Conservation (phyloP, 2,113 vertebrate species). For the Taxidea taxus region DNA sequence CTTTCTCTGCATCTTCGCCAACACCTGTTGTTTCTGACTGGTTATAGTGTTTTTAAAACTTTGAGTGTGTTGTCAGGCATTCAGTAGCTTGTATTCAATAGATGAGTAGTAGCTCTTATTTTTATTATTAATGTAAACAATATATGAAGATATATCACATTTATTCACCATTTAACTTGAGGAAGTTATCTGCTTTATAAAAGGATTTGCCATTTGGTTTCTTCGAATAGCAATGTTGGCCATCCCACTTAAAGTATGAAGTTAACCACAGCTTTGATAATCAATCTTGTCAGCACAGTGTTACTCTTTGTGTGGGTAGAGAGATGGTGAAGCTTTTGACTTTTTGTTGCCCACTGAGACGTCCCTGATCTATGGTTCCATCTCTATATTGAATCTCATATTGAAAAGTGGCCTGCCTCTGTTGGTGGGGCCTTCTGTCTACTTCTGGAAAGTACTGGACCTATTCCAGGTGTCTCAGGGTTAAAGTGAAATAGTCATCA, state of each 20-base stretch:
- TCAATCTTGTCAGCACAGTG: neutral
- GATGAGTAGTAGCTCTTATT: neutral
- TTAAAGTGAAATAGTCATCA: neutral
- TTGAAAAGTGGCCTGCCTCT: constrained; percentile 6
- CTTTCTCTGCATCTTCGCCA: too few relatives aligned
- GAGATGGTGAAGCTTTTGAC: neutral
- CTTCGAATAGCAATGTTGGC: neutral
- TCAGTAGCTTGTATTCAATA: neutral
- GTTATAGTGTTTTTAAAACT: neutral
- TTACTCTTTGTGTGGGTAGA: neutral
- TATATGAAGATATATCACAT: constrained; percentile 37
- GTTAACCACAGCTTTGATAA: neutral
- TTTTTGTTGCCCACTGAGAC: neutral
- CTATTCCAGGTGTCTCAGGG: neutral
- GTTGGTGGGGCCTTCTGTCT: constrained; percentile 26
- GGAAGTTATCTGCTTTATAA: neutral
- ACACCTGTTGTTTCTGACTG: too few relatives aligned
- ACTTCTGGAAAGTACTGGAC: neutral
- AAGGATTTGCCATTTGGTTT: constrained; percentile 34
- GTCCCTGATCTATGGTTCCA: neutral
- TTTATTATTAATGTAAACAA: constrained; percentile 34
- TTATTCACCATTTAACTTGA: constrained; percentile 1
- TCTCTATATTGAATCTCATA: neutral
- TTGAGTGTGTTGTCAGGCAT: neutral
- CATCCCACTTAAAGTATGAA: constrained; percentile 21